Conservation (phyloP, 2,888 invertebrate species). For the Rapana venosa region DNA sequence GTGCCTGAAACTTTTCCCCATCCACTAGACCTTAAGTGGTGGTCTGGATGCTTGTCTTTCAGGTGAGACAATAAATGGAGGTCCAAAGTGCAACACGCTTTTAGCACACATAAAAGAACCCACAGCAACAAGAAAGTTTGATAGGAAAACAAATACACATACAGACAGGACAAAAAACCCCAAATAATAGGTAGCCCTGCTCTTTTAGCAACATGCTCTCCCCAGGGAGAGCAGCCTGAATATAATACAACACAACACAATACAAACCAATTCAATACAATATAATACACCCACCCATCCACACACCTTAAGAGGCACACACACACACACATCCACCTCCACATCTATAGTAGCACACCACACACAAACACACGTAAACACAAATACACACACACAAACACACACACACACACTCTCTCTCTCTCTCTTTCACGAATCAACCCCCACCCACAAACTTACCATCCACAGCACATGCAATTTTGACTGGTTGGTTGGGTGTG, state of each 20-base stretch:
- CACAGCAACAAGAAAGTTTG: too few relatives aligned
- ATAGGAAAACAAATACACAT: background rate
- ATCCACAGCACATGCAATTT: slow-evolving; percentile 33
- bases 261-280: background rate
- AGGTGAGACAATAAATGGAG: too few relatives aligned
- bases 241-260: too few relatives aligned
- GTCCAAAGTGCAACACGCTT: too few relatives aligned
- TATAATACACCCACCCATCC: background rate
- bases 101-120: too few relatives aligned
- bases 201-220: too few relatives aligned
- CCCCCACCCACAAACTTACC: background rate
- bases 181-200: too few relatives aligned
- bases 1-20: background rate
- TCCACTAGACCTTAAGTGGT: too few relatives aligned
- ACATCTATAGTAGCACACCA: background rate
- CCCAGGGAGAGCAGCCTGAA: too few relatives aligned
- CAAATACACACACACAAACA: background rate
- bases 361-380: background rate
- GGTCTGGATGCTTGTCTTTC: too few relatives aligned
- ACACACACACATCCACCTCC: background rate
- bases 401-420: background rate
- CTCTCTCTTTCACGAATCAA: background rate
- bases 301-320: background rate
- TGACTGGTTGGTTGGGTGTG: slow-evolving; percentile 29
- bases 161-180: background rate